Conservation (phyloP, 2,797 vertebrate species). For the Bryconaethiops microstoma region DNA sequence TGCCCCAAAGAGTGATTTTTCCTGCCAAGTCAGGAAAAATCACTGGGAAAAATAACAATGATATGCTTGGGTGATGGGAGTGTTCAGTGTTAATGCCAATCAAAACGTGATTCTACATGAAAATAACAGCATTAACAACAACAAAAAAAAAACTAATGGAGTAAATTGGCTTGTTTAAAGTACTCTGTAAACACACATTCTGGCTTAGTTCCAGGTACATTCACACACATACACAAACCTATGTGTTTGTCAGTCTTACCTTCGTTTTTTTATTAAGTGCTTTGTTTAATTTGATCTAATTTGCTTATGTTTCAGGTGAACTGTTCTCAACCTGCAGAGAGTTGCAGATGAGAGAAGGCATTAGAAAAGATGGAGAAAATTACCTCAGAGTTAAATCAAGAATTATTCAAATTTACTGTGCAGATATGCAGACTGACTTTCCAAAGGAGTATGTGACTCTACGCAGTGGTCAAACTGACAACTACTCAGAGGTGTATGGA, state of each 20-base stretch:
- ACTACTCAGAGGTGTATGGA: constrained; percentile 95
- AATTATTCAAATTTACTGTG: constrained; percentile 89
- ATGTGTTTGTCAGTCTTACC: neutral
- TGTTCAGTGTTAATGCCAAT: constrained; percentile 64
- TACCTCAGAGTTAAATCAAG: constrained; percentile 84
- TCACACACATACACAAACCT: neutral
- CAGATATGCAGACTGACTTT: constrained; percentile 85
- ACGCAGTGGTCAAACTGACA: constrained; percentile 89
- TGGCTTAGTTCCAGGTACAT: neutral
- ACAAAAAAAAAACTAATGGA: constrained; percentile 43
- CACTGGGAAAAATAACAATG: constrained; percentile 67
- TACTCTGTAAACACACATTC: neutral
- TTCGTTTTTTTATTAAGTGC: neutral
- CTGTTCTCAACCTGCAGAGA: constrained; percentile 85
- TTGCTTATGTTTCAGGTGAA: constrained; percentile 78
- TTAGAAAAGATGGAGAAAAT: constrained; percentile 88
- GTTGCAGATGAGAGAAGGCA: constrained; percentile 82
- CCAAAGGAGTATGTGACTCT: constrained; percentile 93
- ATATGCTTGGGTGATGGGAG: constrained; percentile 62
- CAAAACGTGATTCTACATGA: constrained; percentile 49
- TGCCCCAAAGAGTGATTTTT: constrained; percentile 52
- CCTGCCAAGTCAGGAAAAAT: constrained; percentile 74
- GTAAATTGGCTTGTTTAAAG: constrained; percentile 28
- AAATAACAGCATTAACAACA: constrained; percentile 35
- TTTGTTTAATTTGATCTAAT: neutral